Evolutionary conservation across 2,888 invertebrate genomes (phyloP), one percentile per base, ranked within the genome.

Genomic region (Drosophila gaucha): DNA sequence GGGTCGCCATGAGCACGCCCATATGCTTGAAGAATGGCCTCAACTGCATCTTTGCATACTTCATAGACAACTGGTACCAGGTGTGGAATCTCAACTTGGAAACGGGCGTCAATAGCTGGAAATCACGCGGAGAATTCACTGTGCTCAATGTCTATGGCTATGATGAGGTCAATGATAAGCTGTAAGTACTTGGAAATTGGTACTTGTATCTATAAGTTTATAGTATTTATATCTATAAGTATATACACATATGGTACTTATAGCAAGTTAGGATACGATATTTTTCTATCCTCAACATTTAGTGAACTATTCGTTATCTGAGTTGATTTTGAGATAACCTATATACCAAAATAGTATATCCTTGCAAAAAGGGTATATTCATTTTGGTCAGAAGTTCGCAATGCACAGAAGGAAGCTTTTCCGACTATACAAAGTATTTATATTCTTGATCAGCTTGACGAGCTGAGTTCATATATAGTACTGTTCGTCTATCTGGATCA

Each of bases 1-100:
- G 96, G 96, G 92, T 96, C 5, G 93, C 94, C 22, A 92, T 94
- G 0, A 91, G 91, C 8, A 91, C 93, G 0, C 95, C 95, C 4
- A 74, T 67, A 16, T 92, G 92, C 57, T 59, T 86, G 8, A 60
- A 66, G 18, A 62, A 41, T 16, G 89, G 86, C 4, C 46, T 59
- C 3, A 88, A 72, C 51, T 92, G 92, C 31, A 52, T 90, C 6
- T 89, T 91, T 24, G 78, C 60, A 4, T 79, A 91, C 58, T 92
- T 93, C 75, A 93, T 93, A 4, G 91, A 90, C 49, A 91, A 92
- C 72, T 94, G 93, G 90, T 77, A 80, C 55, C 91, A 93, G 72
- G 79, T 90, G 31, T 91, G 91, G 91, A 90, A 91, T 44, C 70
- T 91, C 6, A 68, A 91, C 66, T 71, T 91, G 18, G 30, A 47